phyloP scores from a whole-genome alignment of 2,797 vertebrate species.

The Bufotes viridis region DNA sequence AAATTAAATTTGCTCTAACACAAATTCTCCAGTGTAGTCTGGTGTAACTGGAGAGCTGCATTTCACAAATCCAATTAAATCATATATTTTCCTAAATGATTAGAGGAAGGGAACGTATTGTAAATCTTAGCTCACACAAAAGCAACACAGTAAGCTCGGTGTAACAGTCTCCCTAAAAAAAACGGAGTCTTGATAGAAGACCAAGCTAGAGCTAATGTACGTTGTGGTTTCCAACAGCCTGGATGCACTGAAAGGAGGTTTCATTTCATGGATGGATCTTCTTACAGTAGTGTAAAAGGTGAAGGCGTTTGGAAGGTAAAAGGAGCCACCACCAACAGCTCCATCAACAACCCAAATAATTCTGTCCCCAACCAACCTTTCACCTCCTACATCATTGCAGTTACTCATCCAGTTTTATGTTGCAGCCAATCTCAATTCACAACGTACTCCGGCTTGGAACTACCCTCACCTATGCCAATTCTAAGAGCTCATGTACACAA shows the following conservation, averaged over 20 bases:
- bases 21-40: conserved; percentile 53
- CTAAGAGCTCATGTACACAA: neutral
- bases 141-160: conserved; percentile 24
- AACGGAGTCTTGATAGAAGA: neutral
- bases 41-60: conserved; percentile 44
- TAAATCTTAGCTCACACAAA: conserved; percentile 50
- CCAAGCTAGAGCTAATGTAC: conserved; percentile 1
- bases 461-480: neutral
- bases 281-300: conserved; percentile 4
- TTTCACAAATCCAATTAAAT: conserved; percentile 59
- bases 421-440: neutral
- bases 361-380: conserved; percentile 17
- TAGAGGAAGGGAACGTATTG: conserved; percentile 39
- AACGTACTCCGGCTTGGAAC: neutral
- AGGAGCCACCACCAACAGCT: neutral
- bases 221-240: neutral
- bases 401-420: neutral
- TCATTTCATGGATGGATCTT: neutral
- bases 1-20: conserved; percentile 52
- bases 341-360: neutral
- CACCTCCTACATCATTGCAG: neutral
- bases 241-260: neutral
- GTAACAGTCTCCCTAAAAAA: neutral
- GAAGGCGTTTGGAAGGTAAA: neutral
- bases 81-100: conserved; percentile 56